Conservation (phyloP, 1,140 invertebrate species). For the Ceratina australensis region DNA sequence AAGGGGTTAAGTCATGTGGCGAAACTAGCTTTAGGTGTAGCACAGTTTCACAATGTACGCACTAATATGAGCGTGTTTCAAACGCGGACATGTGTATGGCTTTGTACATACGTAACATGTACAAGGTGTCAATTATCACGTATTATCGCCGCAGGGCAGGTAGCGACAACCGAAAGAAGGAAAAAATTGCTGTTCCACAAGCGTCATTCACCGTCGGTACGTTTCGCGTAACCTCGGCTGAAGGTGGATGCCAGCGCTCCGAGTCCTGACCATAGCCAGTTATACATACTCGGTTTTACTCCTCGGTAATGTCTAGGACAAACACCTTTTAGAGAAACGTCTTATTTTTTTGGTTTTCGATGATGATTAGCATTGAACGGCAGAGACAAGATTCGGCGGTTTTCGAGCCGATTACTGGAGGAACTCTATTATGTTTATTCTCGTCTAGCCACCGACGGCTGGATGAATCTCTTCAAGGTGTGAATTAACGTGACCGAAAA, state of each 20-base stretch:
- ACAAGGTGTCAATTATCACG: slow-evolving; percentile 71
- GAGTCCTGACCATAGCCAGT: slow-evolving; percentile 33
- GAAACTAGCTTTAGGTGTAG: slow-evolving; percentile 30
- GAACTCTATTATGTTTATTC: slow-evolving; percentile 50
- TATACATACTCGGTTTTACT: slow-evolving; percentile 55
- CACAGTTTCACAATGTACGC: slow-evolving; percentile 54
- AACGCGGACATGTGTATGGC: slow-evolving; percentile 29
- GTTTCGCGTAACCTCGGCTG: slow-evolving; percentile 34
- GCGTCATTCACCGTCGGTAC: slow-evolving; percentile 24
- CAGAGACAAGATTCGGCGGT: slow-evolving; percentile 32
- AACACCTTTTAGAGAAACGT: slow-evolving; percentile 74
- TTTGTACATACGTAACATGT: slow-evolving; percentile 59
- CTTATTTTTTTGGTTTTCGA: slow-evolving; percentile 74
- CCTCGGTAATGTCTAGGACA: slow-evolving; percentile 70
- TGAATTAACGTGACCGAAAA: slow-evolving; percentile 73
- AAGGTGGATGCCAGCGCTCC: slow-evolving; percentile 43
- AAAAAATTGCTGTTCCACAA: slow-evolving; percentile 42
- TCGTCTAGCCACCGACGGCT: slow-evolving; percentile 34
- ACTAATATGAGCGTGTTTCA: slow-evolving; percentile 24
- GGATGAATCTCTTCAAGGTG: slow-evolving; percentile 65
- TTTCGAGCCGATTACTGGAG: slow-evolving; percentile 37
- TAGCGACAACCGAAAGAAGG: slow-evolving; percentile 42
- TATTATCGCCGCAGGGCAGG: slow-evolving; percentile 66
- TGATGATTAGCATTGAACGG: slow-evolving; percentile 75
- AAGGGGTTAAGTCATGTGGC: not conserved